These are phyloP conservation scores for Machaerirhynchus nigripectus DNA, from an alignment of 2,113 vertebrate genomes.

Conservation along the genomic window DNA sequence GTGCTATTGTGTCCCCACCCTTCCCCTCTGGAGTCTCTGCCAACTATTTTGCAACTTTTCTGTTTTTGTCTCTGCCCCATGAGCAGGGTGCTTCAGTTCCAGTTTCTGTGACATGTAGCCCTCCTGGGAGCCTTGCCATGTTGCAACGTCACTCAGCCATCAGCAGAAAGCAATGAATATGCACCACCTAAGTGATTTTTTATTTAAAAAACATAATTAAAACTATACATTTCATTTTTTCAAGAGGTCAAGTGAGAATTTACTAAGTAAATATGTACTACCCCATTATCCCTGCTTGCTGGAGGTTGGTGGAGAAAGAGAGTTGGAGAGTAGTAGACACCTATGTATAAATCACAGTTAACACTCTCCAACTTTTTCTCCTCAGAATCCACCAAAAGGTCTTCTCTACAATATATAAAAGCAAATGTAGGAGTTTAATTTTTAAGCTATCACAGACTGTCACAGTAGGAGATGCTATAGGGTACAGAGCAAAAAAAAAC, in stretches of 20 bases:
- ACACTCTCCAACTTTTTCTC: neutral
- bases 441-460: neutral
- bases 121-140: rapidly evolving
- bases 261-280: neutral
- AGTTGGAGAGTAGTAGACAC: neutral
- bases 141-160: neutral
- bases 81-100: neutral
- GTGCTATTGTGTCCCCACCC: neutral
- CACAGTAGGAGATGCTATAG: neutral
- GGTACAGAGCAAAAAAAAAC: neutral
- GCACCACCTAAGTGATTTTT: neutral
- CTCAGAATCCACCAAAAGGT: neutral
- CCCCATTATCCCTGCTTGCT: neutral
- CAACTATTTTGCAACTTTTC: neutral
- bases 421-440: neutral
- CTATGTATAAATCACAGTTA: neutral
- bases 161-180: neutral
- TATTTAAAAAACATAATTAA: neutral
- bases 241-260: neutral
- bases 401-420: neutral
- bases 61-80: neutral
- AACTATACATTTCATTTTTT: rapidly evolving
- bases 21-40: neutral
- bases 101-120: neutral
- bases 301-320: neutral